Conservation (phyloP, 2,797 vertebrate species). For the Muscicapa comitata region DNA sequence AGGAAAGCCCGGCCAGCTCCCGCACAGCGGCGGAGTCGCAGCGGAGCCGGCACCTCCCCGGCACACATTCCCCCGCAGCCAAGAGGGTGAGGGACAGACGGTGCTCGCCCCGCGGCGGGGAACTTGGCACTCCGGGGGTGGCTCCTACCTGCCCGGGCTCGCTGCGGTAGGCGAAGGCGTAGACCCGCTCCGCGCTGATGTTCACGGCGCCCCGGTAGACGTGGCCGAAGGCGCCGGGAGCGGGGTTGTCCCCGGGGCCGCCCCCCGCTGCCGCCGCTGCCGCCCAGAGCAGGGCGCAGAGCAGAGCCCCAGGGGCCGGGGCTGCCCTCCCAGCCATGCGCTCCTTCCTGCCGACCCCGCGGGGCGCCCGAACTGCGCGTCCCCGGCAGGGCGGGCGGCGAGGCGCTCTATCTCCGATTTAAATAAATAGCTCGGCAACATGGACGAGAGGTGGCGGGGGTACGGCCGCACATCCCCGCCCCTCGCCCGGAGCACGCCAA, state of each 20-base stretch:
- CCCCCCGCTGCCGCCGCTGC: neutral
- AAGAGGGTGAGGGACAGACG: too few species aligned
- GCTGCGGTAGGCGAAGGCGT: constrained; percentile 75
- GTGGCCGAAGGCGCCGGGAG: constrained; percentile 60
- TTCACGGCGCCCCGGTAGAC: constrained; percentile 72
- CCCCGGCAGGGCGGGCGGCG: neutral
- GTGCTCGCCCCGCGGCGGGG: neutral
- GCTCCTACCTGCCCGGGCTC: constrained; percentile 75
- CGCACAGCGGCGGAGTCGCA: neutral
- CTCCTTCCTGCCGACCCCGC: neutral
- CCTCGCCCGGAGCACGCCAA: neutral
- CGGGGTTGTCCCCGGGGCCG: neutral
- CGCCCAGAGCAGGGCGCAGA: neutral
- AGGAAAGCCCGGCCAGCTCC: neutral
- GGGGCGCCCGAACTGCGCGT: neutral
- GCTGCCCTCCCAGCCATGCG: neutral
- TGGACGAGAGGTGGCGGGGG: neutral
- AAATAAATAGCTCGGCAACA: neutral
- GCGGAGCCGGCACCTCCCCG: neutral
- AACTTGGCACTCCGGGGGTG: neutral
- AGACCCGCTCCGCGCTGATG: constrained; percentile 69
- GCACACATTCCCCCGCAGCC: neutral
- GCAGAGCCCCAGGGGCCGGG: neutral
- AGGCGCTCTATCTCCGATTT: neutral
- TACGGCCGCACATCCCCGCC: neutral